phyloP scores from a whole-genome alignment of 2,797 vertebrate genomes.

The Danio choprae region DNA sequence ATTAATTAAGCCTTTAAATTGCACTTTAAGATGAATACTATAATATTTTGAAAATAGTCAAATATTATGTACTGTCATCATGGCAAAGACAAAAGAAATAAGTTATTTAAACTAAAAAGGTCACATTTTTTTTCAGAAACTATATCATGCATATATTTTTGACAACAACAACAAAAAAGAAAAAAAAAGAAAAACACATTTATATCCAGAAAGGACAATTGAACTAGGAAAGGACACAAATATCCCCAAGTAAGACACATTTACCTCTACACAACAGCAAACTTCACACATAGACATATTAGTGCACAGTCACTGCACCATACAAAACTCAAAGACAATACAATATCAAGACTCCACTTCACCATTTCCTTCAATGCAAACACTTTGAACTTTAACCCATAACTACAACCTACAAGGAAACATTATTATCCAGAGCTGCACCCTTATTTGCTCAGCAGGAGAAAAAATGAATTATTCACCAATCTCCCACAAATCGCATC shows the following conservation, averaged over 20 bases:
- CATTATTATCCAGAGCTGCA: not conserved
- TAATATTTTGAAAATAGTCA: no score
- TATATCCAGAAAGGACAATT: not conserved
- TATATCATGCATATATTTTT: not conserved
- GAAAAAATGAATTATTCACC: slow-evolving; percentile 11
- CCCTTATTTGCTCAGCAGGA: slow-evolving; percentile 18
- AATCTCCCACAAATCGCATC: slow-evolving; percentile 1
- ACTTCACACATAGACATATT: slow-evolving; percentile 1
- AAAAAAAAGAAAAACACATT: not conserved
- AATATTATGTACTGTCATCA: no score
- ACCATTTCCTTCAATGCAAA: not conserved
- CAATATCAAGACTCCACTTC: not conserved
- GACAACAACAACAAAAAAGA: not conserved
- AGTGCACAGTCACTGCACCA: not conserved
- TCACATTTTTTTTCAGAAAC: no score
- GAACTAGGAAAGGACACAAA: slow-evolving; percentile 16
- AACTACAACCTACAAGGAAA: slow-evolving; percentile 8
- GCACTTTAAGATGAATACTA: no score
- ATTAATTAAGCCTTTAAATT: no score
- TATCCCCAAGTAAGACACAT: not conserved
- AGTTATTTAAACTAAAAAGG: no score
- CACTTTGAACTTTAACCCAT: slow-evolving; percentile 21
- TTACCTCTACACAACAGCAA: not conserved
- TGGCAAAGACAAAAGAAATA: no score
- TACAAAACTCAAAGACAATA: not conserved